Conservation (phyloP, 2,888 invertebrate genomes). For the Tinea trinotella region DNA sequence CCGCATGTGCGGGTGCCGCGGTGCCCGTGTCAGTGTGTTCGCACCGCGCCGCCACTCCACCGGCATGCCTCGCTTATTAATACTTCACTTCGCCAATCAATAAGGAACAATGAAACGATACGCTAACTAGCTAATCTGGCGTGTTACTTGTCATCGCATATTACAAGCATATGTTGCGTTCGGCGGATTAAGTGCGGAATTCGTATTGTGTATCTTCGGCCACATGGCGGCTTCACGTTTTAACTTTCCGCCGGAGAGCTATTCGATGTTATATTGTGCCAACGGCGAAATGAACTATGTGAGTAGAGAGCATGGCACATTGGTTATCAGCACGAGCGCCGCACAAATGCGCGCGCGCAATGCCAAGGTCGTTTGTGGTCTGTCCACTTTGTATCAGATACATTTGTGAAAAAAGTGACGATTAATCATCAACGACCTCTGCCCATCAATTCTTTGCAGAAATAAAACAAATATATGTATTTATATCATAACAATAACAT, state of each 20-base stretch:
- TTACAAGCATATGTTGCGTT: background rate
- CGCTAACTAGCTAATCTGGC: constrained; percentile 22
- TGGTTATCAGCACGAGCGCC: constrained; percentile 35
- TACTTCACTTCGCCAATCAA: constrained; percentile 32
- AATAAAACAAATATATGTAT: constrained; percentile 31
- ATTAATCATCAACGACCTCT: background rate
- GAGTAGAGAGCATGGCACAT: constrained; percentile 41
- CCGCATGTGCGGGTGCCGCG: constrained; percentile 37
- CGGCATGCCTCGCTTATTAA: constrained; percentile 18
- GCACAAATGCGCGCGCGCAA: constrained; percentile 35
- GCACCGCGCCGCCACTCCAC: constrained; percentile 20
- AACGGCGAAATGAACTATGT: constrained; percentile 46
- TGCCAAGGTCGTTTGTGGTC: constrained; percentile 42
- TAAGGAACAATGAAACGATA: constrained; percentile 41
- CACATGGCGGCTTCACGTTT: constrained; percentile 45
- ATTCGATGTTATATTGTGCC: constrained; percentile 52
- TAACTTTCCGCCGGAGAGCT: constrained; percentile 60
- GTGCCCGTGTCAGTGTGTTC: constrained; percentile 24
- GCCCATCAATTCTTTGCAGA: constrained; percentile 41
- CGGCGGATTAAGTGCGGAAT: background rate
- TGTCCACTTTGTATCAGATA: background rate
- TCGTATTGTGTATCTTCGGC: background rate
- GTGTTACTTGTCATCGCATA: background rate
- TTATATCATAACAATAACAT: constrained; percentile 11
- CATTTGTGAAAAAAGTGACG: constrained; percentile 6